Conservation (phyloP, 2,113 vertebrate genomes). For the Dryoscopus gambensis region DNA sequence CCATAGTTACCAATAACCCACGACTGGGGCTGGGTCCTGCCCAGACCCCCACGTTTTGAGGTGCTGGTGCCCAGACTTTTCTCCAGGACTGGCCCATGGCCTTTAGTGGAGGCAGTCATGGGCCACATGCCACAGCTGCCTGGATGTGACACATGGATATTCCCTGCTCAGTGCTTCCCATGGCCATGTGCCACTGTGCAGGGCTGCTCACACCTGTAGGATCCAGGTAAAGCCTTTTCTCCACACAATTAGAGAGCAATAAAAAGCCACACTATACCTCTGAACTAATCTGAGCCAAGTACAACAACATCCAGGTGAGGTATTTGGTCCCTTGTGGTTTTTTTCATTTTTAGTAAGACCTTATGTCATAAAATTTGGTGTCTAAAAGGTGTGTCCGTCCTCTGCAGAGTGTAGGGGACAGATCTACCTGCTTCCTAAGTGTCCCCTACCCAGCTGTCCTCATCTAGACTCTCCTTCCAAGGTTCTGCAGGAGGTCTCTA, state of each 20-base stretch:
- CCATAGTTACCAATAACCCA: background rate
- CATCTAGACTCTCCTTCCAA: background rate
- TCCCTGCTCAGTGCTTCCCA: background rate
- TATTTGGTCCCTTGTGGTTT: accelerated
- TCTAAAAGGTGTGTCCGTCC: background rate
- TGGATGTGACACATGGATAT: background rate
- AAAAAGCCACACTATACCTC: background rate
- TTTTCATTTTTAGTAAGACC: background rate
- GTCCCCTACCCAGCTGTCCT: background rate
- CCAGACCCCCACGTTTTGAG: background rate
- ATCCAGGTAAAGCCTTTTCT: background rate
- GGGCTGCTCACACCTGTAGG: background rate
- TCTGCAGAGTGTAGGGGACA: background rate
- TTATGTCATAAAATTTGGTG: background rate
- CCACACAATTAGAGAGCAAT: background rate
- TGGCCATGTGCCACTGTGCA: background rate
- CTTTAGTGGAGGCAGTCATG: background rate
- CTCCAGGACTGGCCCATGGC: background rate
- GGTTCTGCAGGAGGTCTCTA: background rate
- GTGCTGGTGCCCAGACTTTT: background rate
- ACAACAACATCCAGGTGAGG: background rate
- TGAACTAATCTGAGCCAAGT: background rate
- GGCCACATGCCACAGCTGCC: background rate
- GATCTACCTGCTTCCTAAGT: background rate
- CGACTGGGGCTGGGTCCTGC: background rate